phyloP scores from a whole-genome alignment of 2,113 vertebrate species.

The Benitochromis conjunctus region DNA sequence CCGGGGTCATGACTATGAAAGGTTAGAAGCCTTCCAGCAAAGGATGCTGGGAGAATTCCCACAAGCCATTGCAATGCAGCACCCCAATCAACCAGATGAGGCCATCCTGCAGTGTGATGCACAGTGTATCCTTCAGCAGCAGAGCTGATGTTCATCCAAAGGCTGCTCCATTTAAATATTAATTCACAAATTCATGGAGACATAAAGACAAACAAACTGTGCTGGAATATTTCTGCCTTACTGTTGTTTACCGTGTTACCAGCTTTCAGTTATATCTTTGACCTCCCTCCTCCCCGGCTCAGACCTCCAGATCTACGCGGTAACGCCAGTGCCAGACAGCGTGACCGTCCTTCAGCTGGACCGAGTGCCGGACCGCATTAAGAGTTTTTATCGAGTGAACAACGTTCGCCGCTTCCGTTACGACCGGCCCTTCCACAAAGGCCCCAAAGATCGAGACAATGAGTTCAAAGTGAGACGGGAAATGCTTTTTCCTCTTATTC shows the following conservation, averaged over 20 bases:
- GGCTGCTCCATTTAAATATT: accelerated
- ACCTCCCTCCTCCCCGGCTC: not conserved
- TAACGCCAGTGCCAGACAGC: slow-evolving; percentile 89
- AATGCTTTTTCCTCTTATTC: not conserved
- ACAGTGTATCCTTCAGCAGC: slow-evolving; percentile 89
- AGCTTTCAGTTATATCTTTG: slow-evolving; percentile 21
- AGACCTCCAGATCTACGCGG: slow-evolving; percentile 90
- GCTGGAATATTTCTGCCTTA: not conserved
- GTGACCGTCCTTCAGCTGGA: slow-evolving; percentile 90
- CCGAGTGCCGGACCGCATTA: slow-evolving; percentile 92
- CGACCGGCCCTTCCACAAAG: slow-evolving; percentile 96
- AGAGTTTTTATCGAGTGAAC: slow-evolving; percentile 97
- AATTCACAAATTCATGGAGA: not conserved
- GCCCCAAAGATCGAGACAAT: slow-evolving; percentile 92
- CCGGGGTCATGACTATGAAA: slow-evolving; percentile 94
- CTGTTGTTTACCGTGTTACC: not conserved
- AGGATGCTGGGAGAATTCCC: slow-evolving; percentile 98
- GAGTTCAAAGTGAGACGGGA: slow-evolving; percentile 87
- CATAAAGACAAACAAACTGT: too few relatives aligned
- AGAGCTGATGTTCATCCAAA: not conserved
- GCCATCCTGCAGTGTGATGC: slow-evolving; percentile 91
- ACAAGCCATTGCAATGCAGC: slow-evolving; percentile 98
- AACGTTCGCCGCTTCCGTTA: slow-evolving; percentile 96
- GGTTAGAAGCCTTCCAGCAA: slow-evolving; percentile 96
- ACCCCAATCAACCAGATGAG: slow-evolving; percentile 96